Conservation (phyloP, 53 echinoderm and acorn worm species). For the Astropecten irregularis region DNA sequence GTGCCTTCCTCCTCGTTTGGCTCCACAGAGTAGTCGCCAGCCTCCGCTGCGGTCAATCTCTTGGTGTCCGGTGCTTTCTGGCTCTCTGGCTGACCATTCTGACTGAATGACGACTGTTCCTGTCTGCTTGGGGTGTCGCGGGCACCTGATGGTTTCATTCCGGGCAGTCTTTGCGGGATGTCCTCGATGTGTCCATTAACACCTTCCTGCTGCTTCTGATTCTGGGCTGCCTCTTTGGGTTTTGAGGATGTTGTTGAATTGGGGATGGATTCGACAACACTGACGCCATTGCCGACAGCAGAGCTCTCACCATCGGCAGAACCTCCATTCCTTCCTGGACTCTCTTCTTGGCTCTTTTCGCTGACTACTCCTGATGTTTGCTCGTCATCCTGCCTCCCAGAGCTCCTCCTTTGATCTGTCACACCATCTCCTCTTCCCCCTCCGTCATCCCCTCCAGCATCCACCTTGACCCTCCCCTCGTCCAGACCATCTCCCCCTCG, state of each 20-base stretch:
- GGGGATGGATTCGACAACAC: too few relatives aligned
- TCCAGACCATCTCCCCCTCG: not conserved
- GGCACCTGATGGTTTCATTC: too few relatives aligned
- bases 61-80: not conserved
- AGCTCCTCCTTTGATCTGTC: not conserved
- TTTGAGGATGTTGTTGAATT: too few relatives aligned
- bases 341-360: too few relatives aligned
- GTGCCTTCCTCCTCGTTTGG: slow-evolving; percentile 23
- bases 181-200: too few relatives aligned
- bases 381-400: not conserved
- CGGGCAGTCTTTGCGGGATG: too few relatives aligned
- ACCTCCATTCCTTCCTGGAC: not conserved
- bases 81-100: not conserved
- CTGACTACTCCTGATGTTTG: too few relatives aligned
- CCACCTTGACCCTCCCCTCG: not conserved
- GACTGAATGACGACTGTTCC: not conserved
- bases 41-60: not conserved
- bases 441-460: not conserved
- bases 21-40: slow-evolving; percentile 7
- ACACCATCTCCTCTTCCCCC: not conserved
- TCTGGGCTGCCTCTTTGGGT: too few relatives aligned
- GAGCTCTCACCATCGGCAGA: not conserved
- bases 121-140: too few relatives aligned
- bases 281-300: not conserved
- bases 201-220: too few relatives aligned